Conservation (phyloP, 2,797 vertebrate species). For the Holocentrus rufus region DNA sequence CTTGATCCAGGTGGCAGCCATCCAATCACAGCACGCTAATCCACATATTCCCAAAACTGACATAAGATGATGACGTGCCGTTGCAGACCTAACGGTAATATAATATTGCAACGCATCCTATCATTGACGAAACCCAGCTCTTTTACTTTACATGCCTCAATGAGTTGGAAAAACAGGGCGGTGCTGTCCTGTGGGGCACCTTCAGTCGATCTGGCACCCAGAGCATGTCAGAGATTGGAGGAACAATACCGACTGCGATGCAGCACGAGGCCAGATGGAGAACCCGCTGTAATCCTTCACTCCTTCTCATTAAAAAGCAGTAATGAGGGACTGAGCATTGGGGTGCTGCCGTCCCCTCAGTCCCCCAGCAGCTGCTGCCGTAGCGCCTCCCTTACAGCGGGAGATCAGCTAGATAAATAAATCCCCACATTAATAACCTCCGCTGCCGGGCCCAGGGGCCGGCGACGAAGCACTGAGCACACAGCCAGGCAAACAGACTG, state of each 20-base stretch:
- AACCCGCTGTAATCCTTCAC: slow-evolving; percentile 71
- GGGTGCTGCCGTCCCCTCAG: slow-evolving; percentile 52
- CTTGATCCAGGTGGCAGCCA: no score
- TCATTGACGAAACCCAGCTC: no score
- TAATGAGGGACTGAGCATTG: slow-evolving; percentile 74
- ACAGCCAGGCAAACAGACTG: slow-evolving; percentile 32
- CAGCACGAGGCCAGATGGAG: slow-evolving; percentile 63
- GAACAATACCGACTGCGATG: slow-evolving; percentile 48
- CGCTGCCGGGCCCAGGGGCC: slow-evolving; percentile 27
- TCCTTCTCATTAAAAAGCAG: slow-evolving; percentile 75
- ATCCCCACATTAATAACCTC: slow-evolving; percentile 69
- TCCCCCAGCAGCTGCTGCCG: slow-evolving; percentile 71
- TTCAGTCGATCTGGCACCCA: slow-evolving; percentile 23
- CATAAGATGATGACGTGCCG: no score
- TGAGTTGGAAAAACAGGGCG: slow-evolving; percentile 10
- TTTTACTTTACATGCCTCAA: no score
- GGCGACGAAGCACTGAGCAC: slow-evolving; percentile 22
- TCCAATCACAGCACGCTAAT: no score
- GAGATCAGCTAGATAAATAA: slow-evolving; percentile 77
- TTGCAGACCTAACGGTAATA: no score
- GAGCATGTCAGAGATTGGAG: slow-evolving; percentile 30
- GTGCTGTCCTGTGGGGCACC: slow-evolving; percentile 3
- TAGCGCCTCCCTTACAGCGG: slow-evolving; percentile 39
- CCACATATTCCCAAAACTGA: no score
- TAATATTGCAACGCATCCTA: no score